phyloP scores from a whole-genome alignment of 2,797 vertebrate species.

The Dendrocincla tyrannina region DNA sequence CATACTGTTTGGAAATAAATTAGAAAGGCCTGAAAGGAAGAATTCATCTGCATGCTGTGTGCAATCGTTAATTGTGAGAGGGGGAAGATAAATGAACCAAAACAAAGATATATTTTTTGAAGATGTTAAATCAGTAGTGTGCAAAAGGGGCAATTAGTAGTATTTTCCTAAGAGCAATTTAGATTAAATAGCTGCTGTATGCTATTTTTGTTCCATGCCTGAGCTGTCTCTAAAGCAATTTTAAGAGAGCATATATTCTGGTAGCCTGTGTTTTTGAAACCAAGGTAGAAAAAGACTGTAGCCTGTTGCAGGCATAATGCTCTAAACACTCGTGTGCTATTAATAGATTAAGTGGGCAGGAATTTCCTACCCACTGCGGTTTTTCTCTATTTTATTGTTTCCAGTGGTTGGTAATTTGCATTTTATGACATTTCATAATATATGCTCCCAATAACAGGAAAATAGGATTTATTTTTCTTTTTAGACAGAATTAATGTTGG shows the following conservation, averaged over 20 bases:
- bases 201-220: slow-evolving; percentile 54
- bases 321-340: slow-evolving; percentile 27
- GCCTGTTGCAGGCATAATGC: slow-evolving; percentile 37
- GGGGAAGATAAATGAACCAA: slow-evolving; percentile 48
- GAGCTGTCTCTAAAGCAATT: slow-evolving; percentile 46
- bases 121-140: slow-evolving; percentile 47
- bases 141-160: slow-evolving; percentile 61
- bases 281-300: slow-evolving; percentile 24
- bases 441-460: neutral
- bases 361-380: slow-evolving; percentile 39
- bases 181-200: slow-evolving; percentile 47
- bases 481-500: neutral
- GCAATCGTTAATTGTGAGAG: neutral
- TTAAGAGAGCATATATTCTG: slow-evolving; percentile 29
- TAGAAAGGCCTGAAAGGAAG: slow-evolving; percentile 13
- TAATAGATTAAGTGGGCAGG: slow-evolving; percentile 50
- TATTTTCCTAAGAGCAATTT: slow-evolving; percentile 64
- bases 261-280: slow-evolving; percentile 43
- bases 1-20: slow-evolving; percentile 17
- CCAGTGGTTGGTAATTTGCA: slow-evolving; percentile 14
- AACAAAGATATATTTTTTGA: slow-evolving; percentile 57
- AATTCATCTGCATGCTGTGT: neutral
- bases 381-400: slow-evolving; percentile 39
- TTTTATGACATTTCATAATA: slow-evolving; percentile 23
- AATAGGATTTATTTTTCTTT: slow-evolving; percentile 35